Base-by-base conservation (phyloP, 1,140 invertebrate genomes). In the Spodoptera frugiperda region DNA sequence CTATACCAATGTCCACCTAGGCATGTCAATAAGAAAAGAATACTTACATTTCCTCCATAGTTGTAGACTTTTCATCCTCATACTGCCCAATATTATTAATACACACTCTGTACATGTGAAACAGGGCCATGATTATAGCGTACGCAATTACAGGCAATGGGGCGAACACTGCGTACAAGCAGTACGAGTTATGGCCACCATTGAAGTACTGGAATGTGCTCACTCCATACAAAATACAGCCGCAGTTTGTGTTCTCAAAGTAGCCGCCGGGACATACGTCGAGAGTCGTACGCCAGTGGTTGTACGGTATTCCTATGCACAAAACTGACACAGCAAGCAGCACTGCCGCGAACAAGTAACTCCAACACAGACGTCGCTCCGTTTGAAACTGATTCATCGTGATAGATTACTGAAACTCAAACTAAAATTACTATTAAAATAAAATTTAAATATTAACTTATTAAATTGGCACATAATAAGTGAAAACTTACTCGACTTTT, bases 61-160 rank as follows among this genome's bases (percentile, higher is more conserved):
- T 89, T 61, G 94, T 94, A 10, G 93, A 93, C 59, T 93, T 89
- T 79, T 95, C 86, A 84, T 90, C 87, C 86, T 95, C 88, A 91
- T 95, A 91, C 88, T 94, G 79, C 67, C 95, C 93, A 55, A 92
- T 79, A 88, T 92, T 94, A 76, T 94, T 94, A 25, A 96, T 95
- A 83, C 95, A 96, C 55, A 95, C 95, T 84, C 96, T 95, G 80
- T 96, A 96, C 74, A 96, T 95, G 81, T 97, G 96, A 84, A 96
- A 97, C 30, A 95, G 79, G 3, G 93, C 94, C 85, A 96, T 93
- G 3, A 95, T 92, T 0, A 96, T 73, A 3, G 95, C 94, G 77
- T 96, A 93, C 3, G 95, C 25, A 2, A 95, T 86, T 0, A 95
- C 89, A 1, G 96, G 95, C 1, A 96, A 44, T 0, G 95, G 91